Evolutionary conservation across 2,888 invertebrate genomes (phyloP).

Genomic region (Monochamus alternatus): DNA sequence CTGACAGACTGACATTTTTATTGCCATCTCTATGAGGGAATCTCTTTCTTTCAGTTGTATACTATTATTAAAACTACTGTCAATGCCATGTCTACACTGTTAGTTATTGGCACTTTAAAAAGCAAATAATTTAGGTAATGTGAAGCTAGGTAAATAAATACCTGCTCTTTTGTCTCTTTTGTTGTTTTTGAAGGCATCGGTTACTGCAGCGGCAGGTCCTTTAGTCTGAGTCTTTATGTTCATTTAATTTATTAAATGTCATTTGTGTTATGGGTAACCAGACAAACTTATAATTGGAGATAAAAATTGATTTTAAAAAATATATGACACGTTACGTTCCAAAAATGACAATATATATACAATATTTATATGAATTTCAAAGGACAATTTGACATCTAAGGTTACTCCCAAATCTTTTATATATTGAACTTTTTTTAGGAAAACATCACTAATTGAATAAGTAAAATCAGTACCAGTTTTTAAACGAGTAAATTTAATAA

Average conservation of each 20-base stretch:
- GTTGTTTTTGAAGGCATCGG: slow-evolving; percentile 5
- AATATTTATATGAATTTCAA: no score
- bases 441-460: no score
- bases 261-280: no score
- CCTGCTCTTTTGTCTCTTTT: slow-evolving; percentile 23
- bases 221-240: background rate
- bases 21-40: slow-evolving; percentile 2
- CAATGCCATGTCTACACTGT: slow-evolving; percentile 31
- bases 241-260: background rate
- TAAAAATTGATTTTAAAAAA: no score
- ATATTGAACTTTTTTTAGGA: no score
- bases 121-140: slow-evolving; percentile 24
- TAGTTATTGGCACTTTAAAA: slow-evolving; percentile 26
- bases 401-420: no score
- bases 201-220: background rate
- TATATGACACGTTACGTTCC: no score
- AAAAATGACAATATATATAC: no score
- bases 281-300: no score
- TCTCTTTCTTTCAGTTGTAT: slow-evolving; percentile 15
- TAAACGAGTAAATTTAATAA: no score
- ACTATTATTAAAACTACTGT: slow-evolving; percentile 33
- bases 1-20: slow-evolving; percentile 32
- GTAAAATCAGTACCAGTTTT: no score
- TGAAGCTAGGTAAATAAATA: slow-evolving; percentile 21
- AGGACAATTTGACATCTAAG: no score